These are phyloP conservation scores for Augochlora pura DNA, from an alignment of 1,140 invertebrate genomes.

Conservation along the genomic window DNA sequence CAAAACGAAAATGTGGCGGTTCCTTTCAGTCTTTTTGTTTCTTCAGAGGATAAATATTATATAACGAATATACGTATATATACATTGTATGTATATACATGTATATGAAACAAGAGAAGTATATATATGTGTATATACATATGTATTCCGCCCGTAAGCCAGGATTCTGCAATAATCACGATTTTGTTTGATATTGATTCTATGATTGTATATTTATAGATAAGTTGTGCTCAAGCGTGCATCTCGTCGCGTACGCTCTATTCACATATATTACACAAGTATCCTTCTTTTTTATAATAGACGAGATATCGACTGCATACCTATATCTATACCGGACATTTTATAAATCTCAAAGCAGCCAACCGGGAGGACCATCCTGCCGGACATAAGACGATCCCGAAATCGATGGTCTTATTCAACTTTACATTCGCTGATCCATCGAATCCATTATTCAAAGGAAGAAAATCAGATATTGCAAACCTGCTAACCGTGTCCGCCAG, in stretches of 20 bases:
- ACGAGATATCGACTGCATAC: constrained; percentile 51
- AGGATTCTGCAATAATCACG: constrained; percentile 62
- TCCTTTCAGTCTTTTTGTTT: constrained; percentile 6
- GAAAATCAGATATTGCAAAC: neutral
- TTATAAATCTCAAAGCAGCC: constrained; percentile 36
- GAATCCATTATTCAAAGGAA: too few relatives aligned
- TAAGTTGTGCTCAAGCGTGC: constrained; percentile 67
- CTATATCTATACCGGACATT: constrained; percentile 24
- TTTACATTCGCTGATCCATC: neutral
- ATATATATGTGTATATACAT: constrained; percentile 25
- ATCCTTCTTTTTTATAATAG: constrained; percentile 54
- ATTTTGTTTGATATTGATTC: constrained; percentile 74
- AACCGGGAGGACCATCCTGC: neutral
- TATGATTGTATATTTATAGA: constrained; percentile 70
- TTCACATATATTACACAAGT: constrained; percentile 50
- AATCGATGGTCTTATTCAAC: neutral
- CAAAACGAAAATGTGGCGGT: constrained; percentile 24
- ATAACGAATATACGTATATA: constrained; percentile 5
- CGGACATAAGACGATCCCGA: neutral
- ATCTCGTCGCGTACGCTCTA: constrained; percentile 60
- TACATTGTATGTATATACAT: constrained; percentile 20
- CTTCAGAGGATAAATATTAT: constrained; percentile 23
- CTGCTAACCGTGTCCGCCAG: neutral
- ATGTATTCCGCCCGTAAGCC: constrained; percentile 61
- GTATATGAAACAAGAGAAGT: too few relatives aligned